Evolutionary conservation across 2,113 vertebrate species (phyloP), one percentile per base, ranked within the genome.

Genomic region (Addax nasomaculatus): DNA sequence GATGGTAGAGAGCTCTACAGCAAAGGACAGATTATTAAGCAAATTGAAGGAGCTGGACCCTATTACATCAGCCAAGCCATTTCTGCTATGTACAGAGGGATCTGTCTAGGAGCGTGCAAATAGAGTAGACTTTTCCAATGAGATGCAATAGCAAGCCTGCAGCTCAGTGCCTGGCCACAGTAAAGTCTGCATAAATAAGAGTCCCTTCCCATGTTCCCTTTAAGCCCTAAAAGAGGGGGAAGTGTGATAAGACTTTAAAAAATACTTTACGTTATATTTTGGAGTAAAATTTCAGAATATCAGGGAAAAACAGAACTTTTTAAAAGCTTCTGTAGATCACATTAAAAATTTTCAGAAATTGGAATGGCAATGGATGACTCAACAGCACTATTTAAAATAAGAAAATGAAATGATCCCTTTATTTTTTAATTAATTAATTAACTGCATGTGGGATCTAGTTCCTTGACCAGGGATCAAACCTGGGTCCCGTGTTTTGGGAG

Each of bases 341-440:
- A 39, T 19, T 19, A 87, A 60, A 81, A 30, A 15, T 9, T 55
- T 78, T 36, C 33, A 91, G 70, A 9, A 88, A 78, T 78, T 7
- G 36, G 57, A 91, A 78, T 25, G 13, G 19, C 55, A 94, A 81
- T 11, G 25, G n/a, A 76, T 30, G 81, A 85, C 53, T 89, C 47
- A 90, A 87, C 7, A 95, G 45, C 25, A 81, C 6, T 36, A 92
- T 33, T 43, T 84, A 47, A 73, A 95, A 60, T 55, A n/a, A 80
- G n/a, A 88, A 94, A 85, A 76, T 6, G 60, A 97, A 92, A 36
- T 55, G 64, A 76, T 60, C 89, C 30, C 27, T 89, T 94, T 92
- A 85, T 27, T 27, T 76, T 76, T 43, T 27, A 43, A 27, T 76
- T 76, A 73, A 43, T 43, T 73, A 76, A 76, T 76, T 76, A 76